These are phyloP conservation scores for Chrysemys picta DNA, from an alignment of 2,113 vertebrate species.

Conservation along the genomic window DNA sequence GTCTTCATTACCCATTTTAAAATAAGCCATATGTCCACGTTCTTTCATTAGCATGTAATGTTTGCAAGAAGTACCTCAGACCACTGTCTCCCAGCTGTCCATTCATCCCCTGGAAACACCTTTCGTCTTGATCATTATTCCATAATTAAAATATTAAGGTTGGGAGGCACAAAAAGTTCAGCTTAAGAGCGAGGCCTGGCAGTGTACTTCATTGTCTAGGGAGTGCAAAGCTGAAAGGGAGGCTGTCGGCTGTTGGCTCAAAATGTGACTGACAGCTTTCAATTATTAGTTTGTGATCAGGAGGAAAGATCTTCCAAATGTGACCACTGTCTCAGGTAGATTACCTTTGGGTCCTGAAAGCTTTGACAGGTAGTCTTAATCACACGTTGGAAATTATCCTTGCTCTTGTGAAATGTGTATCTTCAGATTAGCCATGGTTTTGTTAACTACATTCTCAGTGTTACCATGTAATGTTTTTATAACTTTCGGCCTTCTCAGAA, in stretches of 20 bases:
- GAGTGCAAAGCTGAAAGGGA: neutral
- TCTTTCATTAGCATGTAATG: neutral
- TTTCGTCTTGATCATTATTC: neutral
- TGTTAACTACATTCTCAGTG: neutral
- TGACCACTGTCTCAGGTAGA: neutral
- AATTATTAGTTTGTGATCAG: neutral
- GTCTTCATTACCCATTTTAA: neutral
- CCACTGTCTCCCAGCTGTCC: neutral
- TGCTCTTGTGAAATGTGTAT: neutral
- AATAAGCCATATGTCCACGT: rapidly evolving
- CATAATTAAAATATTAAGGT: neutral
- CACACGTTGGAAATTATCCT: neutral
- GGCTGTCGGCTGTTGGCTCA: neutral
- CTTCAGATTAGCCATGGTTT: neutral
- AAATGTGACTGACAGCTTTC: neutral
- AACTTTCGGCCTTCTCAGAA: neutral
- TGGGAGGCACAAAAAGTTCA: neutral
- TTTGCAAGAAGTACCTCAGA: neutral
- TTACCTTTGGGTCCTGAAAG: rapidly evolving
- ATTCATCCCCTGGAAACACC: neutral
- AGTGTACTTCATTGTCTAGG: neutral
- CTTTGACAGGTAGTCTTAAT: neutral
- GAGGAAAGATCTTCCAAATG: neutral
- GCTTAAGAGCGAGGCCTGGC: neutral
- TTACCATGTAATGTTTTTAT: neutral